Base-by-base conservation (phyloP, 2,797 vertebrate genomes). In the Carcharodon carcharias region DNA sequence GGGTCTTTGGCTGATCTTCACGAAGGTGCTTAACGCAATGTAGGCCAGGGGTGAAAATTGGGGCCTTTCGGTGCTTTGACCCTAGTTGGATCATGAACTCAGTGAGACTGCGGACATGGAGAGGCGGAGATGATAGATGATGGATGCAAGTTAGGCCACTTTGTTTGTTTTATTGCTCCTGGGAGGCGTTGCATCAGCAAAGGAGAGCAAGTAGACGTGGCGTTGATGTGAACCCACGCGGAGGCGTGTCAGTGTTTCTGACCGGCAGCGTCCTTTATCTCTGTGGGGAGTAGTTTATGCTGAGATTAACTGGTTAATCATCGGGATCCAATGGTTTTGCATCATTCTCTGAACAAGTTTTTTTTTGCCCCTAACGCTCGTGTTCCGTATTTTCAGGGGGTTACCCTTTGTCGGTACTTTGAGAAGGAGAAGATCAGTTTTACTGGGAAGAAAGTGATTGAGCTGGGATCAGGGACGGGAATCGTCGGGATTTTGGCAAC, bases 371-470 rank as follows among this genome's bases (percentile, higher is more conserved):
- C 58, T 40, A 56, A 56, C 3, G 11, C 54, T 3, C 73, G 87
- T 16, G 26, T n/a, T 40, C 61, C 50, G 21, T 35, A 45, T 71
- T 95, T 71, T 56, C 61, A 95, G 94, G 94, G 94, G 40, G 7
- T 95, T 63, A 40, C 69, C 1, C 67, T 95, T 0, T 95, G 94
- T 9, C 94, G 26, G 94, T 95, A 71, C 67, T 95, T 95, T 73
- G 67, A 95, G 69, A 69, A 95, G 6, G n/a, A 95, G 67, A 95
- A 95, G 40, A 69, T 69, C 45, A 54, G 28, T 50, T 73, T 95
- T 54, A 71, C 94, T 73, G 94, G 67, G 26, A 73, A 73, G 94
- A 73, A 54, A 35, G 67, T 95, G 67, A 95, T 95, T 95, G 94
- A 73, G 31, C 94, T 95, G 45, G 94, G 67, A 28, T 95, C 93